Percentiles rank a stretch among this genome's conserved stretches.
Evolutionary conservation across 1,140 invertebrate species (phyloP).

Genomic region (Heterodera schachtii): DNA sequence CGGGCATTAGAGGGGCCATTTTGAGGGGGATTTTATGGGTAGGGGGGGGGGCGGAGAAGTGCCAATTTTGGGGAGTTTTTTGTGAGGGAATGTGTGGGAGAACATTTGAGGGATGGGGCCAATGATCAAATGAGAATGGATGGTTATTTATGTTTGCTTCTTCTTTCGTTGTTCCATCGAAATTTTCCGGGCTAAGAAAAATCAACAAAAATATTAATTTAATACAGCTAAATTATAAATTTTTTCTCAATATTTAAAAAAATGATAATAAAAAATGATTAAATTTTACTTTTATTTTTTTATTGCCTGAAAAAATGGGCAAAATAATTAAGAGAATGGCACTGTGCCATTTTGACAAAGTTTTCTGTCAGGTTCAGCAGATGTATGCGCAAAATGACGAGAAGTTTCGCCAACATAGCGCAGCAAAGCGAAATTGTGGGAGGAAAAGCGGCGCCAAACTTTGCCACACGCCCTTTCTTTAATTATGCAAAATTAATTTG

Average conservation of each 20-base stretch:
- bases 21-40: too few relatives aligned
- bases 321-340: background rate
- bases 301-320: too few relatives aligned
- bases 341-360: too few relatives aligned
- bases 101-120: too few relatives aligned
- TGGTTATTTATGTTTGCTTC: background rate
- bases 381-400: background rate
- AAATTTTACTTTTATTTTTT: background rate
- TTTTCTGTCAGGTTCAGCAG: too few relatives aligned
- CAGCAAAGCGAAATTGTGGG: background rate
- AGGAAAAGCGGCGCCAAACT: background rate
- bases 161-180: background rate
- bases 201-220: background rate
- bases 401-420: background rate
- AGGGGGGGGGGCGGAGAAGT: too few relatives aligned
- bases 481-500: slow-evolving; percentile 21
- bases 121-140: background rate
- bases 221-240: background rate
- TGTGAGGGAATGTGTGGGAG: background rate
- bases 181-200: background rate
- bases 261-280: background rate
- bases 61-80: too few relatives aligned
- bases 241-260: too few relatives aligned
- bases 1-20: too few relatives aligned
- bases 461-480: background rate